A percentile compares a stretch with the other conserved stretches of the same genome.
phyloP scores from a whole-genome alignment of 2,113 vertebrate species.

The Protobothrops mucrosquamatus region DNA sequence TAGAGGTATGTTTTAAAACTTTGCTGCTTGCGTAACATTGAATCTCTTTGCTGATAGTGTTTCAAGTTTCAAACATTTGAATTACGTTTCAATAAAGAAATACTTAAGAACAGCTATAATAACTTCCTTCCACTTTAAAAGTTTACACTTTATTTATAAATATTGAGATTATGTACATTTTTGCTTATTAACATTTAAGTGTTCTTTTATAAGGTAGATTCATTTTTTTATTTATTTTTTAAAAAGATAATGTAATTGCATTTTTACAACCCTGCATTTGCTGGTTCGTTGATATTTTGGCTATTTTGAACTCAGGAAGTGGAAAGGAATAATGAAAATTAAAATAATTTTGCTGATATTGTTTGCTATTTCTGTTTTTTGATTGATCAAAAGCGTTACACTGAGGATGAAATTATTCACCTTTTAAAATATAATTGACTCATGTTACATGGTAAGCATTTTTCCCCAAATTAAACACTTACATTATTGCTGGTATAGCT shows the following conservation, averaged over 20 bases:
- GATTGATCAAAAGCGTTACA: constrained; percentile 4
- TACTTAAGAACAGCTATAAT: neutral
- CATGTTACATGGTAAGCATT: neutral
- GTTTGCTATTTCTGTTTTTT: constrained; percentile 30
- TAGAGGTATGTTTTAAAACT: constrained; percentile 31
- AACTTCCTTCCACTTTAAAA: neutral
- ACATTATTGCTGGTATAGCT: neutral
- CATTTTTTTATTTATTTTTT: constrained; percentile 19
- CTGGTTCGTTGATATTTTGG: constrained; percentile 24
- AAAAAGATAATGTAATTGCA: constrained; percentile 10
- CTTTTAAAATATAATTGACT: constrained; percentile 13
- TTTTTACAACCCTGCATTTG: constrained; percentile 4
- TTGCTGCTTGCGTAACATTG: constrained; percentile 1
- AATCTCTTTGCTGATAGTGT: constrained; percentile 19
- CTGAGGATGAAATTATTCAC: constrained; percentile 8
- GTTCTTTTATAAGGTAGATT: constrained; percentile 26
- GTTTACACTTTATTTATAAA: neutral
- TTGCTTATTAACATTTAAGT: constrained; percentile 13
- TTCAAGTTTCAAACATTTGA: constrained; percentile 14
- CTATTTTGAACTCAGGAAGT: constrained; percentile 11
- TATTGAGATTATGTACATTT: constrained; percentile 6
- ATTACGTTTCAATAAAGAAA: constrained; percentile 9
- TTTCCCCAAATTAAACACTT: neutral
- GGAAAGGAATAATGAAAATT: neutral
- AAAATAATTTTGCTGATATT: neutral